phyloP scores from a whole-genome alignment of 2,888 invertebrate species.

The Glyphotaelius pellucidus region DNA sequence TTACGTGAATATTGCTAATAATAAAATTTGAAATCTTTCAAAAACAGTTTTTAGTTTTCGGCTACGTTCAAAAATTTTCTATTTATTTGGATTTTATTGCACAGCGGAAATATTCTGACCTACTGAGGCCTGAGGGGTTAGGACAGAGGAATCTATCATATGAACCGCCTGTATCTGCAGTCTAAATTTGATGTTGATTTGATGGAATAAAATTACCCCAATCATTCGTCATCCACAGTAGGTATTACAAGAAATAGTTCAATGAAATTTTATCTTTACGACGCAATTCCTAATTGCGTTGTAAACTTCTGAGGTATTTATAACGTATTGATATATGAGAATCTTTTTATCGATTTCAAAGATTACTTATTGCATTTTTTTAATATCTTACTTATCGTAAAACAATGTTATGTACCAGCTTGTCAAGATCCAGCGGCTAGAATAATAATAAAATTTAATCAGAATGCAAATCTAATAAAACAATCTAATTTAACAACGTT shows the following conservation, averaged over 20 bases:
- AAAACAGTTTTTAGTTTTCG: no score
- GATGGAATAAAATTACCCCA: background rate
- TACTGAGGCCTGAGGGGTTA: no score
- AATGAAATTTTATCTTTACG: background rate
- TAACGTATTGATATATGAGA: background rate
- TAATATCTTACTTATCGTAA: background rate
- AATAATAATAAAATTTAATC: conserved; percentile 4
- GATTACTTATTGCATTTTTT: background rate
- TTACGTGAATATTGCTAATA: no score
- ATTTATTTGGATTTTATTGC: no score
- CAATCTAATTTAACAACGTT: conserved; percentile 5
- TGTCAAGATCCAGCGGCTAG: background rate
- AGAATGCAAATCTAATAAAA: conserved; percentile 14
- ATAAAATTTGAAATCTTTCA: no score
- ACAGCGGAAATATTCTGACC: no score
- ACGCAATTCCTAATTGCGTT: background rate
- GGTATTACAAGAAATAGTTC: background rate
- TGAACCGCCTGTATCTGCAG: background rate
- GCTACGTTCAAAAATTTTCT: no score
- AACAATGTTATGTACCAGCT: background rate
- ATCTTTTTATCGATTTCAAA: background rate
- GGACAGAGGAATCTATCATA: no score
- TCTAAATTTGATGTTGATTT: background rate
- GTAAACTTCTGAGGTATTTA: background rate
- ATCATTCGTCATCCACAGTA: background rate